phyloP scores from a whole-genome alignment of 2,888 invertebrate species.

The Nesidiocoris tenuis region DNA sequence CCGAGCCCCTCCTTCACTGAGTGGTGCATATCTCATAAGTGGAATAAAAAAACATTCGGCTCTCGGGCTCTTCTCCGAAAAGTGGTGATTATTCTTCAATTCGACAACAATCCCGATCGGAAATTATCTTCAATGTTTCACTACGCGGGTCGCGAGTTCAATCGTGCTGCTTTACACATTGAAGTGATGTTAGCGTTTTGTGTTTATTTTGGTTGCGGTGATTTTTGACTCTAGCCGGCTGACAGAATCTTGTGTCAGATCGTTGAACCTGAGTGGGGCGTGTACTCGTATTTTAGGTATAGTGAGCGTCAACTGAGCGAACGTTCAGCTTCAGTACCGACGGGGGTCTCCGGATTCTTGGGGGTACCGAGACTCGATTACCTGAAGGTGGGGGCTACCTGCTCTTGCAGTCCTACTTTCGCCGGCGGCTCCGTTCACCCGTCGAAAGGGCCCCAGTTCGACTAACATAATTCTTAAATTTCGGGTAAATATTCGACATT shows the following conservation, averaged over 20 bases:
- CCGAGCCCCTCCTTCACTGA: too few relatives aligned
- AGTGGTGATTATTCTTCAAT: too few relatives aligned
- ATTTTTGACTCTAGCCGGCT: neutral
- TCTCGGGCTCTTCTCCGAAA: too few relatives aligned
- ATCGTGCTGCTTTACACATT: too few relatives aligned
- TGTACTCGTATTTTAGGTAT: neutral
- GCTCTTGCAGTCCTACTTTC: slow-evolving; percentile 20
- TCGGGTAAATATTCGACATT: neutral
- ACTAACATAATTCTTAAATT: neutral
- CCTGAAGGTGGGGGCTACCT: neutral
- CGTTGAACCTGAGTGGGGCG: neutral
- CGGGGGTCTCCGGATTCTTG: neutral
- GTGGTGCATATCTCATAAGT: too few relatives aligned
- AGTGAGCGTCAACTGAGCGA: neutral
- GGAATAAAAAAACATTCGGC: too few relatives aligned
- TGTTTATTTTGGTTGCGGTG: too few relatives aligned
- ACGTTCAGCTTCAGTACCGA: neutral
- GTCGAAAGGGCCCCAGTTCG: neutral
- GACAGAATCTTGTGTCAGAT: neutral
- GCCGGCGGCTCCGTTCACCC: slow-evolving; percentile 30
- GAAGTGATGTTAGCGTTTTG: too few relatives aligned
- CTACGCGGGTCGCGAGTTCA: too few relatives aligned
- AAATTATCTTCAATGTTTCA: too few relatives aligned
- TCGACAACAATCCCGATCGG: too few relatives aligned
- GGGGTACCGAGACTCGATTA: neutral